Evolutionary conservation across 2,888 invertebrate genomes (phyloP).

Genomic region (Teleogryllus oceanicus): DNA sequence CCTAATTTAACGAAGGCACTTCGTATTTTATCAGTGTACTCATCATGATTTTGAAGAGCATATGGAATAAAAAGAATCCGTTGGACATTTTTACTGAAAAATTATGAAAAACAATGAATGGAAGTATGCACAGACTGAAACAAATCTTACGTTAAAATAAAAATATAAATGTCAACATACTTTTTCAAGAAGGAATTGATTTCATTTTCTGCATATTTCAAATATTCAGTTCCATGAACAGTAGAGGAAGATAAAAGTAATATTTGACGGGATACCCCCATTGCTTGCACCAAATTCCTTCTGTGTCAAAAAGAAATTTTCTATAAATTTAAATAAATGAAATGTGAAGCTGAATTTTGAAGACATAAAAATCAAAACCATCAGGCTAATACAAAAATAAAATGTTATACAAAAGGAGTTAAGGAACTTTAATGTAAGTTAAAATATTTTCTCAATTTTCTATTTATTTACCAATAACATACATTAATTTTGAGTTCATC

Average conservation of each 20-base stretch:
- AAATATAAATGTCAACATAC: slow-evolving; percentile 46
- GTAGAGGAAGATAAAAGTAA: slow-evolving; percentile 67
- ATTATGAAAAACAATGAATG: slow-evolving; percentile 30
- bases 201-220: slow-evolving; percentile 65
- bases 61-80: slow-evolving; percentile 72
- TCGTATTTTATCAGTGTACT: slow-evolving; percentile 60
- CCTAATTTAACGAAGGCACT: slow-evolving; percentile 63
- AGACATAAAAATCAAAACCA: too few relatives aligned
- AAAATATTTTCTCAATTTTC: background rate
- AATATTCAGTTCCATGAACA: slow-evolving; percentile 61
- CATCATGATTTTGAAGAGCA: slow-evolving; percentile 63
- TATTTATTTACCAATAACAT: too few relatives aligned
- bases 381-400: background rate
- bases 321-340: too few relatives aligned
- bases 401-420: background rate
- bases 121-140: slow-evolving; percentile 28
- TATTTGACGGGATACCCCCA: slow-evolving; percentile 50
- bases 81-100: slow-evolving; percentile 59
- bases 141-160: slow-evolving; percentile 28
- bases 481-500: too few relatives aligned
- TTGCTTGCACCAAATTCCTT: background rate
- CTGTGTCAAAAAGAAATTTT: too few relatives aligned
- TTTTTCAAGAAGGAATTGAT: slow-evolving; percentile 58
- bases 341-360: too few relatives aligned
- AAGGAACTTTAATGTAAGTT: background rate